These are phyloP conservation scores for Nymphalis c-album DNA, from an alignment of 2,888 invertebrate species.

Conservation along the genomic window DNA sequence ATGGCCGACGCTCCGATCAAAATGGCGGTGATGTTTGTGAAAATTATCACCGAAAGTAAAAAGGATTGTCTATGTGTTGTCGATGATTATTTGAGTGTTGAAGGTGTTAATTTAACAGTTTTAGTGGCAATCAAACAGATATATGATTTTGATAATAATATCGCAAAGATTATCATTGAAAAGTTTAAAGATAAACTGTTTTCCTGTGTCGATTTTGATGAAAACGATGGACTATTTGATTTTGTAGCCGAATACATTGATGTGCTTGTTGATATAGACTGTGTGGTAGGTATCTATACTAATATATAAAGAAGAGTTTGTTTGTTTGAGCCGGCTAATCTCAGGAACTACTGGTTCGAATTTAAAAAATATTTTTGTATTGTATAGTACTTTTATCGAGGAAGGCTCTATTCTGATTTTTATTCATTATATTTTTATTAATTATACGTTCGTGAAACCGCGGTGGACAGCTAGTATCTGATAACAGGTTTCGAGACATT, in stretches of 20 bases:
- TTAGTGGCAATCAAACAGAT: constrained; percentile 16
- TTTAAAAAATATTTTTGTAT: too few relatives aligned
- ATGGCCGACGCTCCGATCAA: constrained; percentile 26
- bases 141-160: not conserved
- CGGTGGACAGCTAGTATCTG: too few relatives aligned
- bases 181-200: not conserved
- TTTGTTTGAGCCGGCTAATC: too few relatives aligned
- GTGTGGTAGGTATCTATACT: constrained; percentile 20
- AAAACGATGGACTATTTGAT: constrained; percentile 10
- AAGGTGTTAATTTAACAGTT: constrained; percentile 9
- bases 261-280: not conserved
- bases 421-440: too few relatives aligned
- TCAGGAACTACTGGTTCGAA: too few relatives aligned
- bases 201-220: not conserved
- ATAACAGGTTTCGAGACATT: too few relatives aligned
- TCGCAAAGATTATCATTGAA: not conserved
- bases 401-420: too few relatives aligned
- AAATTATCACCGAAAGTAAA: constrained; percentile 33
- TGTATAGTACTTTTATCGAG: too few relatives aligned
- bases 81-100: constrained; percentile 10
- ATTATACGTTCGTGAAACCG: too few relatives aligned
- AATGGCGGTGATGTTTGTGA: constrained; percentile 40
- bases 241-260: constrained; percentile 12
- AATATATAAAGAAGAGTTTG: too few relatives aligned
- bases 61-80: constrained; percentile 4